A percentile compares a stretch with the other conserved stretches of the same genome.
Evolutionary conservation across 2,113 vertebrate species (phyloP).

Genomic region (Antechinus stuartii): DNA sequence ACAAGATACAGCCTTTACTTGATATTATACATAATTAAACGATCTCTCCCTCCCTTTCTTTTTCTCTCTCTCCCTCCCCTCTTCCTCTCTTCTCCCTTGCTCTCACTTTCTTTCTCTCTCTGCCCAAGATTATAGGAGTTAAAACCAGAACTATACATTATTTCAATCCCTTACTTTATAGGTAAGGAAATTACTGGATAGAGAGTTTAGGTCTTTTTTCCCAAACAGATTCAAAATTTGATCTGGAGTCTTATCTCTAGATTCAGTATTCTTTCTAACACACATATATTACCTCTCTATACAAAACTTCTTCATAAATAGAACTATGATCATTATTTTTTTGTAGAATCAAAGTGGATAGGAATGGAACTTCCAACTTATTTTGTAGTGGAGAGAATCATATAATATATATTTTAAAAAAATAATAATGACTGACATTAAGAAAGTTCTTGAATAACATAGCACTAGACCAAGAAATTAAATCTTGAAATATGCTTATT

Average conservation of each 20-base stretch:
- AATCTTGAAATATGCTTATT: not conserved
- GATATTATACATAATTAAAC: not conserved
- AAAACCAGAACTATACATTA: not conserved
- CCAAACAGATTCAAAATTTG: no score
- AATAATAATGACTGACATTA: not conserved
- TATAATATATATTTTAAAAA: not conserved
- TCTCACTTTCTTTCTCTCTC: no score
- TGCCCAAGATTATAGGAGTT: not conserved
- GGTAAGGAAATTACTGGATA: not conserved
- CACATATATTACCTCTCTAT: not conserved
- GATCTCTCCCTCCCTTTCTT: not conserved
- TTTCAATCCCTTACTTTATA: not conserved
- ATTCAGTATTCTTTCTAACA: not conserved
- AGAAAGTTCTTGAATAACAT: not conserved
- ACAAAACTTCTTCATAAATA: not conserved
- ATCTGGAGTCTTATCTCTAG: not conserved
- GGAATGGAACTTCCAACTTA: not conserved
- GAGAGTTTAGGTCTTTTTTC: not conserved
- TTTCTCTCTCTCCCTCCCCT: no score
- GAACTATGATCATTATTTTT: not conserved
- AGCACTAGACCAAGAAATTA: not conserved
- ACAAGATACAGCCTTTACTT: not conserved
- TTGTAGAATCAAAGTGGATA: not conserved
- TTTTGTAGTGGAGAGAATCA: not conserved
- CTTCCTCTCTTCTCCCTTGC: no score